Evolutionary conservation across 2,797 vertebrate species (phyloP).

Genomic region (Alca torda): DNA sequence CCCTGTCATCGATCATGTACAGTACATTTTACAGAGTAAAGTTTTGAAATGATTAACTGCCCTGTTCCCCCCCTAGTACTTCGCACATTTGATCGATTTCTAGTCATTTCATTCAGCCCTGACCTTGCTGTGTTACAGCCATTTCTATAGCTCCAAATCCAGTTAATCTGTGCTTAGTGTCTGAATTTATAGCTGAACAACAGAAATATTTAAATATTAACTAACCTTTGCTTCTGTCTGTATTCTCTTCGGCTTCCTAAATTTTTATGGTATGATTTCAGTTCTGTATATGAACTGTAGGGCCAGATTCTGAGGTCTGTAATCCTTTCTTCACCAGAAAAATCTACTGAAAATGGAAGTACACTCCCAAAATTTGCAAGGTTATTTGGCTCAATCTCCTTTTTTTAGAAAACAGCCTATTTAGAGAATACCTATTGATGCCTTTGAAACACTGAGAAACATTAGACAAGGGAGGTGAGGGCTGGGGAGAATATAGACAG

Average conservation of each 20-base stretch:
- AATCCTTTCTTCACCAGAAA: background rate
- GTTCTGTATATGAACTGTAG: background rate
- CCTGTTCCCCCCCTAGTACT: constrained; percentile 13
- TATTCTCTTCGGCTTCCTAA: background rate
- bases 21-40: constrained; percentile 43
- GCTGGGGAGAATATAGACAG: background rate
- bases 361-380: background rate
- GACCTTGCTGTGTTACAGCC: constrained; percentile 49
- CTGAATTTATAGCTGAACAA: constrained; percentile 13
- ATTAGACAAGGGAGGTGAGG: background rate
- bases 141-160: constrained; percentile 23
- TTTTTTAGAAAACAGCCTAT: background rate
- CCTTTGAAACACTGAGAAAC: background rate
- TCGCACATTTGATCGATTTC: constrained; percentile 23
- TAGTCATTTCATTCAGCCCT: constrained; percentile 42
- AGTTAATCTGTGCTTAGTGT: constrained; percentile 6
- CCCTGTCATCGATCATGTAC: background rate
- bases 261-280: background rate
- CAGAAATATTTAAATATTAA: constrained; percentile 32
- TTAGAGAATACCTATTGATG: background rate
- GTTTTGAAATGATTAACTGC: constrained; percentile 54
- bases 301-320: background rate
- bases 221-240: background rate
- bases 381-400: background rate
- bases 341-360: background rate